phyloP scores from a whole-genome alignment of 1,140 invertebrate species.

The Episyrphus balteatus region DNA sequence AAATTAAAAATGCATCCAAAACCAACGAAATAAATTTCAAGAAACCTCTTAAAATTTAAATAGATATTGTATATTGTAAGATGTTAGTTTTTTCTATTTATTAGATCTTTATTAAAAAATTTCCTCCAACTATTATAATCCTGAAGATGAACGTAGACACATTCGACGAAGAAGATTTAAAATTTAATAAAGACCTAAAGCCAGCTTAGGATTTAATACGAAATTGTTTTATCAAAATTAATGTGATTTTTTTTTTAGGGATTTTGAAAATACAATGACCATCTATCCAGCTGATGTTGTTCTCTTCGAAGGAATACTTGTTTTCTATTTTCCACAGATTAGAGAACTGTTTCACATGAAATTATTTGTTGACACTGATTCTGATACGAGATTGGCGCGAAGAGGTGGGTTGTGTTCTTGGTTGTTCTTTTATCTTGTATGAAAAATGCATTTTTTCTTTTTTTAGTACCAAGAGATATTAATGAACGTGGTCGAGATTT shows the following conservation, averaged over 20 bases:
- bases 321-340: slow-evolving; percentile 94
- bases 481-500: slow-evolving; percentile 87
- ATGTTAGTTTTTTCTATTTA: neutral
- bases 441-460: neutral
- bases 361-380: slow-evolving; percentile 97
- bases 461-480: slow-evolving; percentile 82
- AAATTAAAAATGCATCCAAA: too few species aligned
- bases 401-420: slow-evolving; percentile 52
- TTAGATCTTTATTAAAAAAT: too few species aligned
- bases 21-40: too few species aligned
- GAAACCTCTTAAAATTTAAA: too few species aligned
- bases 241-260: slow-evolving; percentile 37
- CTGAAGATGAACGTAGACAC: too few species aligned
- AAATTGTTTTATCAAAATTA: neutral
- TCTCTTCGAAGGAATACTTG: slow-evolving; percentile 93
- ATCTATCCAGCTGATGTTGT: slow-evolving; percentile 98
- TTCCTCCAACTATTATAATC: too few species aligned
- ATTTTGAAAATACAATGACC: slow-evolving; percentile 58
- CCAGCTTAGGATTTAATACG: too few species aligned
- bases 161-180: too few species aligned
- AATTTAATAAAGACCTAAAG: too few species aligned
- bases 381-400: slow-evolving; percentile 88
- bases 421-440: slow-evolving; percentile 7
- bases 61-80: neutral
- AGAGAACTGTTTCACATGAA: slow-evolving; percentile 97